Evolutionary conservation across 2,113 vertebrate species (phyloP).

Genomic region (Callocephalon fimbriatum): DNA sequence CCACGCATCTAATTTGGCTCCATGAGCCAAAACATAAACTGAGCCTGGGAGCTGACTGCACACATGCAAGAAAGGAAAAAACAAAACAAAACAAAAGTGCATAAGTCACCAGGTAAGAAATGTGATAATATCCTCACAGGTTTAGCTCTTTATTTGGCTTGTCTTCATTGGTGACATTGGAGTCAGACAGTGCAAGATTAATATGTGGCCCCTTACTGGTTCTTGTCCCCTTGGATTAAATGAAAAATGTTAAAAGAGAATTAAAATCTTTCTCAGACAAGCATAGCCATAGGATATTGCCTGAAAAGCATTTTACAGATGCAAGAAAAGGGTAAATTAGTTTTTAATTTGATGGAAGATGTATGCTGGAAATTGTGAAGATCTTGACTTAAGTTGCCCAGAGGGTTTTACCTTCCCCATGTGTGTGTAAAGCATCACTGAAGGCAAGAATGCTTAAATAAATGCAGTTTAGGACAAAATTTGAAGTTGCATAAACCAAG

Average conservation of each 20-base stretch:
- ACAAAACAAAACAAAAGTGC: not conserved
- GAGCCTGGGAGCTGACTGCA: constrained; percentile 50
- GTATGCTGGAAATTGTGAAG: constrained; percentile 22
- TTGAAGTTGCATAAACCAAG: not conserved
- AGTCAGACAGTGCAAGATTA: not conserved
- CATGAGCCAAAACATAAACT: constrained; percentile 57
- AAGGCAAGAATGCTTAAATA: constrained; percentile 24
- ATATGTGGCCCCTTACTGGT: not conserved
- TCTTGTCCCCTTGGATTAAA: not conserved
- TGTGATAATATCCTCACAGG: not conserved
- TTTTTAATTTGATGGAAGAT: constrained; percentile 8
- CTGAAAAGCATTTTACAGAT: constrained; percentile 9
- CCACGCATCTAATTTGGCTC: constrained; percentile 64
- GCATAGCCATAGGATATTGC: not conserved
- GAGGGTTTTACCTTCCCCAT: constrained; percentile 17
- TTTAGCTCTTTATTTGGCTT: not conserved
- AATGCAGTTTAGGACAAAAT: constrained; percentile 32
- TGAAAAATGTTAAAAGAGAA: not conserved
- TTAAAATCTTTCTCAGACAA: not conserved
- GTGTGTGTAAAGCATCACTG: not conserved
- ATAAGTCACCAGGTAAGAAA: not conserved
- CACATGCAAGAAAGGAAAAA: not conserved
- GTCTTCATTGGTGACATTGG: not conserved
- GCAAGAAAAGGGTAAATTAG: not conserved
- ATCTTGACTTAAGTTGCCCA: not conserved